These are phyloP conservation scores for Cosmorhoe ocellata DNA, from an alignment of 2,888 invertebrate species.

Conservation along the genomic window DNA sequence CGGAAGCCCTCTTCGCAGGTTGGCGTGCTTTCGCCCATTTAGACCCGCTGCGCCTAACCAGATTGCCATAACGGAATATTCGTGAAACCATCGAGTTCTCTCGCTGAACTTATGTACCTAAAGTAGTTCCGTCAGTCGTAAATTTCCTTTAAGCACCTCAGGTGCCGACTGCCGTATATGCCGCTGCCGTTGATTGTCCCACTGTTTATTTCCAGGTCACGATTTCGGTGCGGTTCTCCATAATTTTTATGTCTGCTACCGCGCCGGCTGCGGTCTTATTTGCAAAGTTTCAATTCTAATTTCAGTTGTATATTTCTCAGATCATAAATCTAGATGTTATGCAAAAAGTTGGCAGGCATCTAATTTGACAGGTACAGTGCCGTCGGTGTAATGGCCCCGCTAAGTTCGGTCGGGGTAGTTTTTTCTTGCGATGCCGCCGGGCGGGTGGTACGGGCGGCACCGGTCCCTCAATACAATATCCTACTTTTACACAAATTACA, in stretches of 20 bases:
- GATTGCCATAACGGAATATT: conserved; percentile 77
- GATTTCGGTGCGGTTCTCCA: conserved; percentile 41
- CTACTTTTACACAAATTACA: conserved; percentile 79
- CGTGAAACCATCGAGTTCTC: conserved; percentile 69
- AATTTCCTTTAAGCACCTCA: conserved; percentile 59
- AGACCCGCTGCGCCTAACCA: conserved; percentile 75
- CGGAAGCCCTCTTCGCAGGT: conserved; percentile 77
- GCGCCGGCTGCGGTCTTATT: conserved; percentile 18
- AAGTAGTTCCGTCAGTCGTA: conserved; percentile 51
- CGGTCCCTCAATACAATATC: conserved; percentile 61
- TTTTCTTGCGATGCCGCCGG: conserved; percentile 64
- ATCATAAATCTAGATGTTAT: conserved; percentile 51
- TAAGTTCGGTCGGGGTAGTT: conserved; percentile 69
- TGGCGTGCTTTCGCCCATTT: conserved; percentile 74
- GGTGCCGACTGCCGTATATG: conserved; percentile 61
- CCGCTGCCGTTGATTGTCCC: conserved; percentile 50
- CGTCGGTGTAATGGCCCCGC: conserved; percentile 52
- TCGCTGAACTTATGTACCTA: conserved; percentile 50
- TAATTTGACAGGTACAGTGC: conserved; percentile 51
- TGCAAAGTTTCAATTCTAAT: conserved; percentile 43
- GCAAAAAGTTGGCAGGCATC: conserved; percentile 50
- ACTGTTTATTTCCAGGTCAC: conserved; percentile 47
- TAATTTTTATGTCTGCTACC: conserved; percentile 40
- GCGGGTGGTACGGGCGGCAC: conserved; percentile 70
- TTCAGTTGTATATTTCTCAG: conserved; percentile 45